Base-by-base conservation (phyloP, 2,797 vertebrate genomes). In the Brachyalestes nurse region DNA sequence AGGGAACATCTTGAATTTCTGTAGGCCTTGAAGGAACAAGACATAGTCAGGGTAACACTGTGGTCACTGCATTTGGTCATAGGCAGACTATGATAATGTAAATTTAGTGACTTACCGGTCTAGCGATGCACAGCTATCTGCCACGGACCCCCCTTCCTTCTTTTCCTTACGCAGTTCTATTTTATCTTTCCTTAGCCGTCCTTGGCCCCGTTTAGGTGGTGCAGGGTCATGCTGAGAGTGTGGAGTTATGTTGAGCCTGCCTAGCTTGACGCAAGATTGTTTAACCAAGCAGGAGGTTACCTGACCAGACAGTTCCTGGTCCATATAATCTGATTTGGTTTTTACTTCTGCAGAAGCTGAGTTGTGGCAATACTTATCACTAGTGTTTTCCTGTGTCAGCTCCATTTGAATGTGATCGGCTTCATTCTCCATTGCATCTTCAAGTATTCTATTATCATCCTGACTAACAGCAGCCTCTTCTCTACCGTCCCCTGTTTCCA, bases 241-340 rank as follows among this genome's bases (percentile, higher is more conserved):
- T 0, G 71, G 82, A 84, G 89, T 87, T 70, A 85, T 87, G 13
- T 69, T 62, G 51, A 83, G 61, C 55, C 67, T 72, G 4, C 80
- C 51, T 16, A 80, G 60, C 38, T 81, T 86, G 9, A 82, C 82
- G 53, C 65, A 71, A 65, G 75, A 58, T 19, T 80, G 72, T 71
- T 80, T 71, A 62, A 23, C n/a, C 4, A n/a, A 58, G 55, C 25
- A 67, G 6, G 38, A 16, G 9, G 17, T 60, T 28, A 42, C 47
- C 9, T 61, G 21, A 19, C 5, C 6, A 38, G 34, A 51, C 9
- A 55, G 38, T 61, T 72, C 74, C 67, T 57, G 28, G 13, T 38
- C 40, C 0, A 47, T 1, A 42, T 2, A 8, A 28, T 28, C 6
- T 14, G 4, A 49, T 12, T 21, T 25, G 8, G 19, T 72, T 23